Evolutionary conservation across 2,888 invertebrate genomes (phyloP), one percentile per base, ranked within the genome.

Genomic region (Abrostola tripartita): DNA sequence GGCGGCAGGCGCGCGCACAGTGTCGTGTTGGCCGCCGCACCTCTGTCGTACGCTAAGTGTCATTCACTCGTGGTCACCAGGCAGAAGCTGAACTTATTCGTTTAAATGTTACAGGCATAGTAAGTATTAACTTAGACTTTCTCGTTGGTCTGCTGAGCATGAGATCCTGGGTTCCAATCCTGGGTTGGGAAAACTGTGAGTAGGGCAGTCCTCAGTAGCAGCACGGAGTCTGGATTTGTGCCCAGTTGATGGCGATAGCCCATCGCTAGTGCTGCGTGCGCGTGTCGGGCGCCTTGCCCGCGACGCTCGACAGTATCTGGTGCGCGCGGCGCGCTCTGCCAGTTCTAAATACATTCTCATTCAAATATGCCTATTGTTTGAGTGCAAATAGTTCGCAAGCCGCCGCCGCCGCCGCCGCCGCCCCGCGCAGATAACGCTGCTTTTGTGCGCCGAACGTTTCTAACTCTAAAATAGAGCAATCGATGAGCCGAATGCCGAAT

Each of bases 391-490:
- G 55, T 55, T 60, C 14, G 40, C 40, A 55, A 51, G 35, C 37
- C 36, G 35, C 12, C 24, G 14, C 41, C 14, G n/a, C 41, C 14
- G n/a, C 8, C 41, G 5, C 14, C 57, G 42, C 36, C 35, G 47
- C 52, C 54, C 54, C 57, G 56, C 60, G 50, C 55, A 50, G 42
- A 55, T 55, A 59, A 60, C 60, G 63, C 67, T 67, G 61, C 55
- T 37, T 44, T 60, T 60, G 50, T 63, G 72, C 59, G 73, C 77
- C 65, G 64, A 67, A 37, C 59, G 54, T 55, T 61, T 35, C 61
- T 59, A 41, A 61, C 68, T 72, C 71, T 52, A 57, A 78, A 78
- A 74, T 76, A 78, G 75, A 76, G 62, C 78, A 76, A 78, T 78
- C 75, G 75, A 78, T 76, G 75, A 76, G 55, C 55, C 55, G 60